phyloP scores from a whole-genome alignment of 1,140 invertebrate genomes.

The Drosophila mayri region DNA sequence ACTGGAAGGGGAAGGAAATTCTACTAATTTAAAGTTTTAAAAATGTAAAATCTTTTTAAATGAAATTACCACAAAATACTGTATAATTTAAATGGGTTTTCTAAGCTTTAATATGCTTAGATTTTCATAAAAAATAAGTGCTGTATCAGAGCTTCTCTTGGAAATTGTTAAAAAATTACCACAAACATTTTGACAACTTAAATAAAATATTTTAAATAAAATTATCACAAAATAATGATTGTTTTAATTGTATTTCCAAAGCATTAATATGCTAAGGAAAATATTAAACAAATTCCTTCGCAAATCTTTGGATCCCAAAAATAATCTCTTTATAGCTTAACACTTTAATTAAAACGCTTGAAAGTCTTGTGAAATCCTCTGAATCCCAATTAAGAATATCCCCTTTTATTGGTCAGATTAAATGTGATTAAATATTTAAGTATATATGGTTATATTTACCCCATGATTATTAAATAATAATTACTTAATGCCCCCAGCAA shows the following conservation, averaged over 20 bases:
- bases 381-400: not conserved
- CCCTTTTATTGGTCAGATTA: slow-evolving; percentile 6
- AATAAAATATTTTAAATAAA: not conserved
- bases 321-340: not conserved
- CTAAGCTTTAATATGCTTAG: not conserved
- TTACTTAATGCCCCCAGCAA: slow-evolving; percentile 6
- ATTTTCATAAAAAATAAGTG: too few species aligned
- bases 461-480: slow-evolving; percentile 20
- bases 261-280: too few species aligned
- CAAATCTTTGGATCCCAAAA: too few species aligned
- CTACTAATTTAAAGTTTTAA: not conserved
- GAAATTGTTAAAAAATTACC: not conserved
- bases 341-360: not conserved
- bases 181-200: not conserved
- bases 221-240: too few species aligned
- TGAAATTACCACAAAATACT: not conserved
- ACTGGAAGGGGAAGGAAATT: not conserved
- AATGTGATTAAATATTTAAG: slow-evolving; percentile 6
- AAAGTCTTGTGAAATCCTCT: not conserved
- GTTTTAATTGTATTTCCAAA: not conserved
- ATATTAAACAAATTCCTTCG: too few species aligned
- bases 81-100: not conserved
- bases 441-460: not conserved
- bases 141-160: not conserved
- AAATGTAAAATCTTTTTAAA: not conserved